Conservation (phyloP, 35 echinoderm and acorn worm species). For the Hemicentrotus pulcherrimus region DNA sequence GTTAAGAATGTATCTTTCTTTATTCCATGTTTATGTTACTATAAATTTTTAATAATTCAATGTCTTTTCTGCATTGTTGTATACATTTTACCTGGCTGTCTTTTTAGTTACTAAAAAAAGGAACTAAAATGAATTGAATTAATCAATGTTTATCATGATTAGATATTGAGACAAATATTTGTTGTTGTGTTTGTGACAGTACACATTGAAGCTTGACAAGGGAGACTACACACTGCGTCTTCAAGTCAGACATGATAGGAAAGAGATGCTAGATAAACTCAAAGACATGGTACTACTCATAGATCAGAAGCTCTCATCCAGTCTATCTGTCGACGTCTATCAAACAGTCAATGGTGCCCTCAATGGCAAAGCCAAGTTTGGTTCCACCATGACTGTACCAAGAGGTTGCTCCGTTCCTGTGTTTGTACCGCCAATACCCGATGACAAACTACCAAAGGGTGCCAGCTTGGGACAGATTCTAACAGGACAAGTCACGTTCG, state of each 20-base stretch:
- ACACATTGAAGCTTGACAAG: slow-evolving; percentile 96
- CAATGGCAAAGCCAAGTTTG: slow-evolving; percentile 86
- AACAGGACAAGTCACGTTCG: slow-evolving; percentile 92
- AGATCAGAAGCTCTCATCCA: slow-evolving; percentile 96
- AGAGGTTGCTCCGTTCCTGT: slow-evolving; percentile 67
- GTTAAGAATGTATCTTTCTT: no score
- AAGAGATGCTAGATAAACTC: slow-evolving; percentile 88
- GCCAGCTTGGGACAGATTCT: slow-evolving; percentile 91
- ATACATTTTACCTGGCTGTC: no score
- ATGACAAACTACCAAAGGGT: slow-evolving; percentile 94
- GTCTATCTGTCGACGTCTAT: slow-evolving; percentile 79
- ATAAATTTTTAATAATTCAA: no score
- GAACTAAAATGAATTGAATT: no score
- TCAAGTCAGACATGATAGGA: slow-evolving; percentile 89
- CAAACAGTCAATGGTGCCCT: slow-evolving; percentile 72
- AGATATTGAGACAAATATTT: not conserved
- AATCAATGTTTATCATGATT: no score
- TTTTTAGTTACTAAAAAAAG: no score
- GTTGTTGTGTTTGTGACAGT: slow-evolving; percentile 50
- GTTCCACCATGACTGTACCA: slow-evolving; percentile 57
- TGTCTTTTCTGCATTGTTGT: no score
- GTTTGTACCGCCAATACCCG: slow-evolving; percentile 87
- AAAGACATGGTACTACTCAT: slow-evolving; percentile 93
- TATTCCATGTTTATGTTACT: no score
- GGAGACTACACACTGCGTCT: slow-evolving; percentile 96